These are phyloP conservation scores for Eulithis testata DNA, from an alignment of 2,888 invertebrate species.

Conservation along the genomic window DNA sequence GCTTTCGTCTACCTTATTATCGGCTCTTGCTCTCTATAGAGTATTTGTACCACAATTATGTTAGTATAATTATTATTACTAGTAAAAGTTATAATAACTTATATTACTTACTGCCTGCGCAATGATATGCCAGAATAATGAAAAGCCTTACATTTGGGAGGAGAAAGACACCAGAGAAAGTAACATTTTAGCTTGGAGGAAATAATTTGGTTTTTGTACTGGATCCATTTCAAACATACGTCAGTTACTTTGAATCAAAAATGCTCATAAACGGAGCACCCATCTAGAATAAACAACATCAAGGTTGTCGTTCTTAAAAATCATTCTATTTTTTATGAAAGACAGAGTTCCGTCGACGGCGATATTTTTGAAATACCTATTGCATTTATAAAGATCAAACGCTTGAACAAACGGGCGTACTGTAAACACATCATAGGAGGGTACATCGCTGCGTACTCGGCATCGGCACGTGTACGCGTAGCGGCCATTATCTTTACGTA, in stretches of 20 bases:
- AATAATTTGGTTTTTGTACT: conserved; percentile 43
- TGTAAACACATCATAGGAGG: conserved; percentile 77
- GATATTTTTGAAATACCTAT: conserved; percentile 83
- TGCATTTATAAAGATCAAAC: conserved; percentile 84
- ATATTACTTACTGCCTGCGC: no score
- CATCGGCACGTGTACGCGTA: conserved; percentile 47
- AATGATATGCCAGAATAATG: no score
- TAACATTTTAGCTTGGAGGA: neutral
- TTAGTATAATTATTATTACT: no score
- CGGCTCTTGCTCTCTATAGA: no score
- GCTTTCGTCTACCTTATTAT: no score
- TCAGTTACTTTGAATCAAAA: conserved; percentile 69
- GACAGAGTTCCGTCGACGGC: conserved; percentile 67
- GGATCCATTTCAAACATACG: conserved; percentile 68
- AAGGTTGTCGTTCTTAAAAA: conserved; percentile 81
- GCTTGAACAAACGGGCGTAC: conserved; percentile 77
- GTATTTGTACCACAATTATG: no score
- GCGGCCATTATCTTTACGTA: conserved; percentile 53
- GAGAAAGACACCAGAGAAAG: neutral
- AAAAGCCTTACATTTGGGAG: neutral
- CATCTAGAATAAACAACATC: conserved; percentile 75
- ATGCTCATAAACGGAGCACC: conserved; percentile 72
- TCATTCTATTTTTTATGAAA: conserved; percentile 79
- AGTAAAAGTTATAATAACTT: no score
- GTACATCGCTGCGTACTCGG: conserved; percentile 39